phyloP scores from a whole-genome alignment of 2,888 invertebrate genomes.

The Nysson spinosus region DNA sequence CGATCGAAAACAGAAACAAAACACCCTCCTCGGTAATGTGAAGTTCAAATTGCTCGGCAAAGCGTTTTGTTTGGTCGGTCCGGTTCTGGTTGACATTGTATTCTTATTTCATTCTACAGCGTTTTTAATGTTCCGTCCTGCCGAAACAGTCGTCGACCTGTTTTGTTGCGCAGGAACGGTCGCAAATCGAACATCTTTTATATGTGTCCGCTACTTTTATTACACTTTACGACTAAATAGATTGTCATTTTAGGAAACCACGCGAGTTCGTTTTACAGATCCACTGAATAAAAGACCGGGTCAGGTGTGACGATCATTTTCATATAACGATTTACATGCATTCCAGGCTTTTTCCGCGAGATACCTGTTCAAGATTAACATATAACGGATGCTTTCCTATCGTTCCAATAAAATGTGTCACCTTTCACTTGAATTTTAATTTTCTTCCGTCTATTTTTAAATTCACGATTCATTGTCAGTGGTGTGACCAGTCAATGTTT shows the following conservation, averaged over 20 bases:
- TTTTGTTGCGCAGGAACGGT: slow-evolving; percentile 3
- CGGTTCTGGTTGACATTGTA: not conserved
- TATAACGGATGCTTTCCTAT: no score
- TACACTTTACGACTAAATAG: not conserved
- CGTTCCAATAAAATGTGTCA: no score
- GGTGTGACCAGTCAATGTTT: no score
- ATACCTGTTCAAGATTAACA: no score
- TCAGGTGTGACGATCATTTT: no score
- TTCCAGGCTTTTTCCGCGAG: no score
- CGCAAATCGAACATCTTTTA: not conserved
- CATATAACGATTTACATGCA: no score
- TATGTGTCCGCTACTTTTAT: not conserved
- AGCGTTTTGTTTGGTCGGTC: not conserved
- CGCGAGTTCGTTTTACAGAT: no score
- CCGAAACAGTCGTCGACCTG: slow-evolving; percentile 19
- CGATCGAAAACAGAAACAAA: not conserved
- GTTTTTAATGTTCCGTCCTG: slow-evolving; percentile 2
- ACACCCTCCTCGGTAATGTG: not conserved
- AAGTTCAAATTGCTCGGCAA: not conserved
- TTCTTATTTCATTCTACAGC: slow-evolving; percentile 1
- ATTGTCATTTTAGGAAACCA: not conserved
- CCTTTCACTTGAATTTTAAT: no score
- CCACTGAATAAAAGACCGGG: no score
- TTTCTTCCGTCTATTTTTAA: no score
- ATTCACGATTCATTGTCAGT: no score